A percentile compares a stretch with the other conserved stretches of the same genome.
phyloP scores from a whole-genome alignment of 2,113 vertebrate genomes.

The Myrmecobius fasciatus region DNA sequence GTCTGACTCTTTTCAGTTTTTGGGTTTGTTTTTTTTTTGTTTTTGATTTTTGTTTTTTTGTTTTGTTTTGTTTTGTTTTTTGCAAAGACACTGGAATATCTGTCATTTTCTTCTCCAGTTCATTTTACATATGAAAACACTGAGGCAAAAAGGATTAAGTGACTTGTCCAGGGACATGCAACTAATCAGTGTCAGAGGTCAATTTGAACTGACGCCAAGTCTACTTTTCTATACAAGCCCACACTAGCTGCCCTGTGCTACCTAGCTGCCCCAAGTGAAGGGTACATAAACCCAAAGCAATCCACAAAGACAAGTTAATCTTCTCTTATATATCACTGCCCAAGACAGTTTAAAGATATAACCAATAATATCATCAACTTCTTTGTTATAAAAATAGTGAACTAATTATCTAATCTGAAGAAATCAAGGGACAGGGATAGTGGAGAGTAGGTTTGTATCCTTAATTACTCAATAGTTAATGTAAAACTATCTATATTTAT shows the following conservation, averaged over 20 bases:
- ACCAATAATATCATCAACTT: neutral
- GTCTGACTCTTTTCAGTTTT: neutral
- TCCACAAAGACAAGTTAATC: neutral
- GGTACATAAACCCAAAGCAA: slow-evolving; percentile 7
- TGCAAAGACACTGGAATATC: neutral
- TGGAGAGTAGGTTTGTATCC: neutral
- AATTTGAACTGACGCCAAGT: neutral
- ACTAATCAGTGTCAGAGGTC: neutral
- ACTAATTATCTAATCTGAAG: slow-evolving; percentile 46
- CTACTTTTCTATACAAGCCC: neutral
- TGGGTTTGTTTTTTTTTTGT: neutral
- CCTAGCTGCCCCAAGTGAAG: neutral
- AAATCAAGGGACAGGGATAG: slow-evolving; percentile 1
- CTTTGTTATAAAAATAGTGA: slow-evolving; percentile 27
- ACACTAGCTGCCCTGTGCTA: neutral
- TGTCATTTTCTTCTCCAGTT: neutral
- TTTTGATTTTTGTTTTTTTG: neutral
- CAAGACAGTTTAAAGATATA: slow-evolving; percentile 41
- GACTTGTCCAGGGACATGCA: neutral
- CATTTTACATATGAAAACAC: neutral
- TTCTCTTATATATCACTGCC: neutral
- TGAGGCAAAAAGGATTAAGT: neutral
- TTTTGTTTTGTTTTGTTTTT: neutral
- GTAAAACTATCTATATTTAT: slow-evolving; percentile 55
- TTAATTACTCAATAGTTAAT: slow-evolving; percentile 35